These are phyloP conservation scores for Trypoxylus dichotomus DNA, from an alignment of 1,140 invertebrate species.

Conservation along the genomic window DNA sequence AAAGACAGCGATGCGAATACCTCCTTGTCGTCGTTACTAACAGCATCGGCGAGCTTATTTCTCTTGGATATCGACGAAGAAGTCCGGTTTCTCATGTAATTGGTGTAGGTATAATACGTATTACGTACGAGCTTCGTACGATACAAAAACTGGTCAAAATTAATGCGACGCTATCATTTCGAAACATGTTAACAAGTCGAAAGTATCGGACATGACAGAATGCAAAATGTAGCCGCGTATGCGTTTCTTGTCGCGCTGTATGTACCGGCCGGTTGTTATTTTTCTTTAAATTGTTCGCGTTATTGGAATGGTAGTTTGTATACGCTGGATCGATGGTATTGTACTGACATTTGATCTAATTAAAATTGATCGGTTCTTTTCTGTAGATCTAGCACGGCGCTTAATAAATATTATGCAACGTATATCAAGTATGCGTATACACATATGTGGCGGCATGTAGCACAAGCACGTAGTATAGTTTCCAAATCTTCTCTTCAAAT, in stretches of 20 bases:
- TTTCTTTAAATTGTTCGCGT: slow-evolving; percentile 12
- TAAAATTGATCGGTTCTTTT: not conserved
- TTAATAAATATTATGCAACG: no score
- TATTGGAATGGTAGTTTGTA: not conserved
- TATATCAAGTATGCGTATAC: no score
- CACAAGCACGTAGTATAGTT: no score
- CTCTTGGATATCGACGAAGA: not conserved
- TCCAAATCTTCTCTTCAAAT: no score
- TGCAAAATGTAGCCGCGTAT: not conserved
- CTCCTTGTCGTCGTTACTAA: no score
- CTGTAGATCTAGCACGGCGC: not conserved
- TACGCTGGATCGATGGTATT: not conserved
- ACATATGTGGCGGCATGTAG: no score
- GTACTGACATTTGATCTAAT: not conserved
- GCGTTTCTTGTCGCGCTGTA: not conserved
- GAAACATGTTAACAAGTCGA: slow-evolving; percentile 23
- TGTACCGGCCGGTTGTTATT: not conserved
- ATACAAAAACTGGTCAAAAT: slow-evolving; percentile 9
- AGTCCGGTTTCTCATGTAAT: not conserved
- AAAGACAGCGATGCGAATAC: no score
- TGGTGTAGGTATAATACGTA: not conserved
- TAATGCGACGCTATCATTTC: slow-evolving; percentile 15
- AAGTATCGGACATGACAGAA: slow-evolving; percentile 23
- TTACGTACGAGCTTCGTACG: not conserved
- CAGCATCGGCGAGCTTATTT: no score